Conservation (phyloP, 1,140 invertebrate genomes). For the Littorina saxatilis region DNA sequence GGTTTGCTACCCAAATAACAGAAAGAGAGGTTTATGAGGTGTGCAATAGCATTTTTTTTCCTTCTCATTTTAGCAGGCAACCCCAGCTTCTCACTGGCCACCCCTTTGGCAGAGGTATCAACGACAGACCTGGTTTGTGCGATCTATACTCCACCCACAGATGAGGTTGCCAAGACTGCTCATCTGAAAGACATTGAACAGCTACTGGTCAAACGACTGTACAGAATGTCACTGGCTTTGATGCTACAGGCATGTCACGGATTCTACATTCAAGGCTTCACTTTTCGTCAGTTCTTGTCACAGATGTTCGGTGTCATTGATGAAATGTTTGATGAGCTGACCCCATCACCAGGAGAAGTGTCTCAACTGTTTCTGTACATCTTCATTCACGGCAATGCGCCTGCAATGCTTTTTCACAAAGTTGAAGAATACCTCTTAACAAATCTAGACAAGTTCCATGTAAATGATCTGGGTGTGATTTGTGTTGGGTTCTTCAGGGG, state of each 20-base stretch:
- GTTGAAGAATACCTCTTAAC: conserved; percentile 14
- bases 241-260: conserved; percentile 11
- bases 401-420: conserved; percentile 9
- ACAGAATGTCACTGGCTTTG: not conserved
- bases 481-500: conserved; percentile 32
- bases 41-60: too few species aligned
- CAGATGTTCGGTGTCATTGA: conserved; percentile 22
- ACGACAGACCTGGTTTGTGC: conserved; percentile 5
- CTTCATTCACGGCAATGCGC: conserved; percentile 24
- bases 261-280: conserved; percentile 1
- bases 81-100: too few species aligned
- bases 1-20: too few species aligned
- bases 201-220: conserved; percentile 11
- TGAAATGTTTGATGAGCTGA: conserved; percentile 7
- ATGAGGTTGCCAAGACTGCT: not conserved
- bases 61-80: too few species aligned
- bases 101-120: too few species aligned
- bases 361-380: conserved; percentile 24
- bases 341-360: not conserved
- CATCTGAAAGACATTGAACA: conserved; percentile 1
- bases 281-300: conserved; percentile 5
- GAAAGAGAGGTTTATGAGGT: too few species aligned
- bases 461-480: conserved; percentile 33
- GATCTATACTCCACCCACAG: not conserved
- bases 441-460: conserved; percentile 24